Conservation (phyloP, 2,113 vertebrate genomes). For the Nibea coibor region DNA sequence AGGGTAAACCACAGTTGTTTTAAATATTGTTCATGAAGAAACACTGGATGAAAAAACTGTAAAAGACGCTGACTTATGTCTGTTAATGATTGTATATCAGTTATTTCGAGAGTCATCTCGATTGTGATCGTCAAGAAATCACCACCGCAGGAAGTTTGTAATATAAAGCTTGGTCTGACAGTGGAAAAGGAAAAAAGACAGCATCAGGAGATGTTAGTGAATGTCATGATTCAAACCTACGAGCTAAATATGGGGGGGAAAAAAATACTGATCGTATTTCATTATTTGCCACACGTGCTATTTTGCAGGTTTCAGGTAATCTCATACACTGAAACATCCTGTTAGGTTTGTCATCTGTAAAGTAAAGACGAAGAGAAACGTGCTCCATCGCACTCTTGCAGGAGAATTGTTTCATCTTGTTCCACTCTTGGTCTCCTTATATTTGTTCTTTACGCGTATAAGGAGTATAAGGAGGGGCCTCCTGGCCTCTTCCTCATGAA, state of each 20-base stretch:
- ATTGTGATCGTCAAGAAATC: neutral
- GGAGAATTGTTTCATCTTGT: slow-evolving; percentile 7
- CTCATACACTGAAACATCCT: neutral
- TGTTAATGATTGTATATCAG: neutral
- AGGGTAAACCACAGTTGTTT: neutral
- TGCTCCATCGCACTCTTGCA: neutral
- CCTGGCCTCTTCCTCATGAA: slow-evolving; percentile 29
- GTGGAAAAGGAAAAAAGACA: neutral
- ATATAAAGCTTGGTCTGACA: neutral
- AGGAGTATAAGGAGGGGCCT: neutral
- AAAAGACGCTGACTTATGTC: neutral
- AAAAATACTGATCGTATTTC: neutral
- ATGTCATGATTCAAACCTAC: neutral
- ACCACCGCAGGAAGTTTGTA: neutral
- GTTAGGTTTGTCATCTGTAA: neutral
- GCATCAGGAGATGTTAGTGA: neutral
- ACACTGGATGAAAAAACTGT: neutral
- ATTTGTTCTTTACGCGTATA: neutral
- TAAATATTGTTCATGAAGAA: neutral
- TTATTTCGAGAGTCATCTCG: neutral
- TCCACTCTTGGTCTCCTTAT: neutral
- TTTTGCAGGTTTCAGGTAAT: neutral
- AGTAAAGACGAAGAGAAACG: neutral
- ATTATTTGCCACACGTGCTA: neutral
- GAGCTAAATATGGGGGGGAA: neutral